A percentile compares a stretch with the other conserved stretches of the same genome.
Conservation (phyloP, 2,113 vertebrate genomes). For the Spheniscus mendiculus region DNA sequence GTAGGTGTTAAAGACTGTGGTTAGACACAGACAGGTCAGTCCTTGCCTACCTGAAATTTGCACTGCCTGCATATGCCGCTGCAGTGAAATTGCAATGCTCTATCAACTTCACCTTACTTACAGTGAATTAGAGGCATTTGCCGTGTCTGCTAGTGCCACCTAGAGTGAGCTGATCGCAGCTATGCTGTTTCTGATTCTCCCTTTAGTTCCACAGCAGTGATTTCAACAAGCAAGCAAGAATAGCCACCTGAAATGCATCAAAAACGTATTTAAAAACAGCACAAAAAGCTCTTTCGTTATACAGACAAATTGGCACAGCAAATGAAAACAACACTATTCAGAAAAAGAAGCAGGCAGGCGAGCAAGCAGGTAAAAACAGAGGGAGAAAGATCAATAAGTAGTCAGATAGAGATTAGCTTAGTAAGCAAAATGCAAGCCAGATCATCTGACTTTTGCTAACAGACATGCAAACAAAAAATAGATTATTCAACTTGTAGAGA, state of each 20-base stretch:
- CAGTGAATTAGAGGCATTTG: neutral
- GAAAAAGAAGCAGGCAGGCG: neutral
- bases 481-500: neutral
- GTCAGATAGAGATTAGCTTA: neutral
- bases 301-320: neutral
- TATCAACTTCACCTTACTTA: neutral
- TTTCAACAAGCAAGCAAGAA: neutral
- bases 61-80: neutral
- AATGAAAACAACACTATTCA: neutral
- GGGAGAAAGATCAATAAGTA: neutral
- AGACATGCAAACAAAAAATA: neutral
- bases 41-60: neutral
- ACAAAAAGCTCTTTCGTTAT: neutral
- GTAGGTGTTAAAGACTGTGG: neutral
- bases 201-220: neutral
- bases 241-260: neutral
- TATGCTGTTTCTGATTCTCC: neutral
- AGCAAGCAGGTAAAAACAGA: neutral
- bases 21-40: neutral
- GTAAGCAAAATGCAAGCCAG: neutral
- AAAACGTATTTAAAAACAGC: neutral
- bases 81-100: neutral
- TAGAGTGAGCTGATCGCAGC: neutral
- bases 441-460: neutral
- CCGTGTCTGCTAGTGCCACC: slow-evolving; percentile 43